A percentile compares a stretch with the other conserved stretches of the same genome.
phyloP scores from a whole-genome alignment of 2,113 vertebrate species.

The Loxodonta africana region DNA sequence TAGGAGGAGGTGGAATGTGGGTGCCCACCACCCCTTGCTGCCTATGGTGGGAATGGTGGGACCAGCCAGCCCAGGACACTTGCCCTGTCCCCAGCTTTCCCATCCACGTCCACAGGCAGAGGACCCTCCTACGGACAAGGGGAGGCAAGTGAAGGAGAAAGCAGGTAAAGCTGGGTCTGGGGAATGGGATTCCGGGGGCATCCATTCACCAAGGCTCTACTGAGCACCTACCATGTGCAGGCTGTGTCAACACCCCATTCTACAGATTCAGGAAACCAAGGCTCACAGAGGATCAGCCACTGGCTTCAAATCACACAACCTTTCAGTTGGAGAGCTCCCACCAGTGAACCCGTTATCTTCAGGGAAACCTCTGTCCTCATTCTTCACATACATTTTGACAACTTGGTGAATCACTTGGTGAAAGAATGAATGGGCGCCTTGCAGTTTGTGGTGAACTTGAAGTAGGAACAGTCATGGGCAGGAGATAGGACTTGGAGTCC shows the following conservation, averaged over 20 bases:
- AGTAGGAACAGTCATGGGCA: background rate
- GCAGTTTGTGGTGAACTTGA: background rate
- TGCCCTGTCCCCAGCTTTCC: background rate
- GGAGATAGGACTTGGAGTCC: background rate
- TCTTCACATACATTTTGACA: background rate
- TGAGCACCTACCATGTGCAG: background rate
- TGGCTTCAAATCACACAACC: background rate
- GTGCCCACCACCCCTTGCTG: background rate
- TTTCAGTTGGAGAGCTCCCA: background rate
- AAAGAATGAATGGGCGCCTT: background rate
- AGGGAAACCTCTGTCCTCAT: background rate
- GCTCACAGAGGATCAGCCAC: background rate
- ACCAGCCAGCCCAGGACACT: background rate
- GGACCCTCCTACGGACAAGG: background rate
- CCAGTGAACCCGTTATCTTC: background rate
- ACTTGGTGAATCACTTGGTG: background rate
- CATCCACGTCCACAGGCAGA: background rate
- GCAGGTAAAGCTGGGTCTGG: background rate
- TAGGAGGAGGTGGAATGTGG: background rate
- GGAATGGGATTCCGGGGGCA: background rate
- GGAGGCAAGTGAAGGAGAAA: rapidly evolving
- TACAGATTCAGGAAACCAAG: background rate
- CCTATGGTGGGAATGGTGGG: background rate
- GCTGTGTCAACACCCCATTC: background rate
- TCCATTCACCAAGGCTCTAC: background rate